These are phyloP conservation scores for Reinhardtius hippoglossoides DNA, from an alignment of 2,113 vertebrate genomes.

Conservation along the genomic window DNA sequence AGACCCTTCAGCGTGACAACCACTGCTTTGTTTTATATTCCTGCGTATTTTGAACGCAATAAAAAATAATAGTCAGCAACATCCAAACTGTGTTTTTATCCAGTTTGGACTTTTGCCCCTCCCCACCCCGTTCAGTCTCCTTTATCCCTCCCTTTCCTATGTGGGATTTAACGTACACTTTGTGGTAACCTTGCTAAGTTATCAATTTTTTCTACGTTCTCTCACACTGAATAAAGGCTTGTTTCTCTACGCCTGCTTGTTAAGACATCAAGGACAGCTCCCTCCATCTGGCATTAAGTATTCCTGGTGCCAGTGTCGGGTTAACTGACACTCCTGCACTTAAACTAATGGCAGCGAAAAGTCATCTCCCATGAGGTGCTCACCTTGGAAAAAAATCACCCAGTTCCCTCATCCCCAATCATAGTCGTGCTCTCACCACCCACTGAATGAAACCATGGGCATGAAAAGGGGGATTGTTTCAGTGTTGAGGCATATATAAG, in stretches of 20 bases:
- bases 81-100: slow-evolving; percentile 82
- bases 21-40: slow-evolving; percentile 85
- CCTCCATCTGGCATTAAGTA: slow-evolving; percentile 85
- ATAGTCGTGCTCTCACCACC: slow-evolving; percentile 78
- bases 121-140: slow-evolving; percentile 74
- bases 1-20: slow-evolving; percentile 85
- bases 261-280: slow-evolving; percentile 88
- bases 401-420: slow-evolving; percentile 80
- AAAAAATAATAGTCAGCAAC: slow-evolving; percentile 89
- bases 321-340: slow-evolving; percentile 85
- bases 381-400: slow-evolving; percentile 81
- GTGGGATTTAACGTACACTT: slow-evolving; percentile 86
- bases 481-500: slow-evolving; percentile 69
- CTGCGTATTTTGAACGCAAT: slow-evolving; percentile 81
- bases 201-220: slow-evolving; percentile 83
- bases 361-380: slow-evolving; percentile 81
- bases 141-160: slow-evolving; percentile 82
- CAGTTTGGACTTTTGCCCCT: slow-evolving; percentile 81
- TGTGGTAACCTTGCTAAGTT: slow-evolving; percentile 86
- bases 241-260: slow-evolving; percentile 81
- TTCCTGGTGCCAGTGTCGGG: slow-evolving; percentile 83
- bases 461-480: slow-evolving; percentile 84
- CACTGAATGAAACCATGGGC: slow-evolving; percentile 76
- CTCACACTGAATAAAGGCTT: slow-evolving; percentile 85
- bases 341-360: slow-evolving; percentile 80